Percentiles rank a stretch among this genome's conserved stretches.
Conservation (phyloP, 2,797 vertebrate genomes). For the Pteropus rufus region DNA sequence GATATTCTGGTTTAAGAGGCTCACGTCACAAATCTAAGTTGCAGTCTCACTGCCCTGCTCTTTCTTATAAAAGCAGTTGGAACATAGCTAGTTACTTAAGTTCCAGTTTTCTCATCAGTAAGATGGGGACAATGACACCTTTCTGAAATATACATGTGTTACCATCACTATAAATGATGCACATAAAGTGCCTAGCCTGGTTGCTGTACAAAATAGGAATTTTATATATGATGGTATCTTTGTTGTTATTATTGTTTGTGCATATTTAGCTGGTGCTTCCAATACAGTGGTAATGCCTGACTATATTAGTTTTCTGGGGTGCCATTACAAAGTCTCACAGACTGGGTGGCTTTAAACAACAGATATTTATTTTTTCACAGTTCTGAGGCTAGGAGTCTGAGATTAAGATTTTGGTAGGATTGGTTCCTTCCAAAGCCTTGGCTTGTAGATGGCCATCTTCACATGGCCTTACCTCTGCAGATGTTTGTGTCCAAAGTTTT, state of each 20-base stretch:
- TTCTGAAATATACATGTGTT: neutral
- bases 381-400: neutral
- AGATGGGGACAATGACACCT: neutral
- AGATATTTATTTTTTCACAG: neutral
- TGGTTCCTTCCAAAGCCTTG: neutral
- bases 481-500: neutral
- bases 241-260: neutral
- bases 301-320: neutral
- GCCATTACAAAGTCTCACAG: neutral
- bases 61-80: neutral
- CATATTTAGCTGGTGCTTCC: neutral
- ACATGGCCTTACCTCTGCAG: neutral
- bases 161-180: neutral
- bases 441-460: neutral
- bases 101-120: neutral
- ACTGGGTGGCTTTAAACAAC: neutral
- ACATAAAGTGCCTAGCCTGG: neutral
- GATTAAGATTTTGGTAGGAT: neutral
- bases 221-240: neutral
- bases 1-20: neutral
- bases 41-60: neutral
- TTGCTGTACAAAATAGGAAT: neutral
- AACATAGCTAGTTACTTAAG: neutral
- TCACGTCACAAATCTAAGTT: neutral
- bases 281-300: neutral